phyloP scores from a whole-genome alignment of 2,113 vertebrate species.

The Crotalus tigris region DNA sequence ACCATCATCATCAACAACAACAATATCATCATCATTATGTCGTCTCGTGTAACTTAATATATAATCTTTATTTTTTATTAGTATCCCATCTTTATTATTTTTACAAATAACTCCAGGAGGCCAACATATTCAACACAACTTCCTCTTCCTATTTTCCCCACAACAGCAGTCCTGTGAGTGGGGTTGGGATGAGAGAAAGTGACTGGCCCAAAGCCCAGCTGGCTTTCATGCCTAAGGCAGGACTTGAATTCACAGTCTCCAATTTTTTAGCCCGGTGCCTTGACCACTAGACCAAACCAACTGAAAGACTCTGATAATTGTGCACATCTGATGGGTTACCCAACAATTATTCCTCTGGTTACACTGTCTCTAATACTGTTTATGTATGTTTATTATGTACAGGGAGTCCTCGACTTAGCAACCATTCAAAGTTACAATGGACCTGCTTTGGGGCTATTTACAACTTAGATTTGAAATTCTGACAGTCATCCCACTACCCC shows the following conservation, averaged over 20 bases:
- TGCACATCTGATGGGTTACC: not conserved
- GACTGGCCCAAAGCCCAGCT: not conserved
- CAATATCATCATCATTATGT: not conserved
- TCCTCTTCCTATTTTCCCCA: not conserved
- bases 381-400: not conserved
- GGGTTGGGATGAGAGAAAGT: not conserved
- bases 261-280: too few relatives aligned
- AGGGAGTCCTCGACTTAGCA: not conserved
- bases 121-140: not conserved
- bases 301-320: not conserved
- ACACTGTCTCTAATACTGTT: not conserved
- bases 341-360: not conserved
- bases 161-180: too few relatives aligned
- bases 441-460: not conserved
- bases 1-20: too few relatives aligned
- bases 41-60: not conserved
- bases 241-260: too few relatives aligned
- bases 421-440: not conserved
- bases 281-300: not conserved
- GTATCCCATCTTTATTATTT: not conserved
- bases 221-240: too few relatives aligned
- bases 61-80: not conserved
- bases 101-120: not conserved
- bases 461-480: not conserved
- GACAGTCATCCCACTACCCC: not conserved